Conservation (phyloP, 2,797 vertebrate genomes). For the Acipenser ruthenus region DNA sequence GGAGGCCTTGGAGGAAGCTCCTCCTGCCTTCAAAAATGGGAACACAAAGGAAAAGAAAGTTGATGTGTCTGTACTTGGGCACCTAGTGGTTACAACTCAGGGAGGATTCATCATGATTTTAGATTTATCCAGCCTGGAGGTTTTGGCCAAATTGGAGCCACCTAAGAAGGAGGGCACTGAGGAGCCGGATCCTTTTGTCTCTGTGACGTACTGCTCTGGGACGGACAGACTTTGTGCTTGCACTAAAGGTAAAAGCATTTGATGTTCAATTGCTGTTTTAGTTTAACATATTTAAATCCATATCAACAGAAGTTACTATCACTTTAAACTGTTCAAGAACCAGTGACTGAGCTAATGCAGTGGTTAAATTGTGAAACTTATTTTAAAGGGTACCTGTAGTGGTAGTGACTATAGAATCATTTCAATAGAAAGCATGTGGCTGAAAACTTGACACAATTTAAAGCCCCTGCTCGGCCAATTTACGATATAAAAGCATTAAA, state of each 20-base stretch:
- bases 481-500: too few species aligned
- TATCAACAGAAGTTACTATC: too few species aligned
- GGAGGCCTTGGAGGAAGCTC: constrained; percentile 77
- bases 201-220: constrained; percentile 96
- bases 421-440: too few species aligned
- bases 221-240: constrained; percentile 97
- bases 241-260: constrained; percentile 78
- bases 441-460: too few species aligned
- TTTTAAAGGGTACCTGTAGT: too few species aligned
- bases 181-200: constrained; percentile 88
- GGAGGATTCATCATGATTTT: constrained; percentile 93
- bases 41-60: constrained; percentile 68
- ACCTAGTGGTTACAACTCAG: constrained; percentile 94
- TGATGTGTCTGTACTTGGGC: constrained; percentile 76
- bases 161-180: constrained; percentile 86
- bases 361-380: too few species aligned
- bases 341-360: too few species aligned
- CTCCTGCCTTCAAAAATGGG: constrained; percentile 66
- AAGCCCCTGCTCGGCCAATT: too few species aligned
- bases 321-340: too few species aligned
- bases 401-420: too few species aligned
- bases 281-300: too few species aligned
- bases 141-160: constrained; percentile 93
- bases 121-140: constrained; percentile 90
- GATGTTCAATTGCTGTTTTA: too few species aligned